phyloP scores from a whole-genome alignment of 2,113 vertebrate species.

The Nannospalax galili region DNA sequence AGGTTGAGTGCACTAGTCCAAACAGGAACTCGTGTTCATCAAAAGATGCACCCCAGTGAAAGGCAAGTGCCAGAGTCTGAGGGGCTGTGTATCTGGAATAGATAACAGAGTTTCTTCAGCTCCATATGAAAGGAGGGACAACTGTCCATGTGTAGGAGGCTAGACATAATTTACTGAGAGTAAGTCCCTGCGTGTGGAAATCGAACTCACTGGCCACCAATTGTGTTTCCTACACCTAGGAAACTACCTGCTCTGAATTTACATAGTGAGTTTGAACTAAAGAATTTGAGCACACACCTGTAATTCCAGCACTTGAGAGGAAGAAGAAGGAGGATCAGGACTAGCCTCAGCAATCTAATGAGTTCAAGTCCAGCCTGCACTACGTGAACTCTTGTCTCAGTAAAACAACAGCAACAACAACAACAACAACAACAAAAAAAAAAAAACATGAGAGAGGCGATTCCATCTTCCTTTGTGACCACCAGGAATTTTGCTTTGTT shows the following conservation, averaged over 20 bases:
- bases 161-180: background rate
- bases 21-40: background rate
- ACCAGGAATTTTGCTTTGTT: background rate
- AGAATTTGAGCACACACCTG: background rate
- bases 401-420: too few relatives aligned
- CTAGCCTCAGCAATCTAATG: too few relatives aligned
- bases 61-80: background rate
- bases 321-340: background rate
- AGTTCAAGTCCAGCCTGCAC: background rate
- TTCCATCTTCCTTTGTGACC: background rate
- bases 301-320: background rate
- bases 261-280: slow-evolving; percentile 19
- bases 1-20: background rate
- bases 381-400: background rate
- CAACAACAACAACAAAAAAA: too few relatives aligned
- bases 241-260: background rate
- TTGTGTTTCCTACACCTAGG: background rate
- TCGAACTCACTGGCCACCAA: background rate
- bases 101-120: background rate
- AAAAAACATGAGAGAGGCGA: too few relatives aligned
- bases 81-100: background rate
- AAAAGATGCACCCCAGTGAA: background rate
- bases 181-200: background rate
- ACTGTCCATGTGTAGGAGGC: background rate
- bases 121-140: background rate